Base-by-base conservation (phyloP, 2,888 invertebrate species). In the Rhagonycha lutea region DNA sequence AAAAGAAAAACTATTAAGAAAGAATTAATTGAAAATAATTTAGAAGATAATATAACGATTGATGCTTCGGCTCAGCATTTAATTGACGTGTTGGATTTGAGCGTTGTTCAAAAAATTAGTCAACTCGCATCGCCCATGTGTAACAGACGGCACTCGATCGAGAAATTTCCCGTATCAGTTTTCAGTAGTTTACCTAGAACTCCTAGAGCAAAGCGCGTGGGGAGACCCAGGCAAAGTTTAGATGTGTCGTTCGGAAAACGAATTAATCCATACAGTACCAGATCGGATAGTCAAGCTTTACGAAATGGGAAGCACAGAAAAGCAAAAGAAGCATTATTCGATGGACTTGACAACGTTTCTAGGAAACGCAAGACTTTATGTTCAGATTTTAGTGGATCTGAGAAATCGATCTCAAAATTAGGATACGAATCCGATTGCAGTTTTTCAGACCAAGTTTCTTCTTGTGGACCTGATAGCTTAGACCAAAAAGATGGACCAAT, bases 271-370 rank as follows among this genome's bases (percentile, higher is more conserved):
- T 91, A 91, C 82, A 89, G 90, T 60, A 92, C 91, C 84, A 87
- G 92, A 75, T 91, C 91, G 10, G 92, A 92, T 76, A 90, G 90
- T 79, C 90, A 92, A 79, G 91, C 91, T 77, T 87, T 93, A 73
- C 88, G 93, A 70, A 93, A 93, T 85, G 93, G 93, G 0, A 93
- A 92, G 84, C 90, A 92, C 67, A 89, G 92, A 73, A 92, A 92
- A 86, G 87, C 91, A 10, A 91, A 91, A 83, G 90, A 88, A 80
- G 88, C 89, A 80, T 84, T 92, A 61, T 89, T 90, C 82, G 91
- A 91, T 80, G 91, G 91, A 77, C 88, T 92, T n/a, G 91, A 91
- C 81, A 88, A 88, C 79, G 84, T 83, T 14, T 80, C 81, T 10
- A 87, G 84, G 77, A 90, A 90, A 81, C 88, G 91, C 79, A 88